Base-by-base conservation (phyloP, 2,113 vertebrate genomes). In the Phalacrocorax brasilianus region DNA sequence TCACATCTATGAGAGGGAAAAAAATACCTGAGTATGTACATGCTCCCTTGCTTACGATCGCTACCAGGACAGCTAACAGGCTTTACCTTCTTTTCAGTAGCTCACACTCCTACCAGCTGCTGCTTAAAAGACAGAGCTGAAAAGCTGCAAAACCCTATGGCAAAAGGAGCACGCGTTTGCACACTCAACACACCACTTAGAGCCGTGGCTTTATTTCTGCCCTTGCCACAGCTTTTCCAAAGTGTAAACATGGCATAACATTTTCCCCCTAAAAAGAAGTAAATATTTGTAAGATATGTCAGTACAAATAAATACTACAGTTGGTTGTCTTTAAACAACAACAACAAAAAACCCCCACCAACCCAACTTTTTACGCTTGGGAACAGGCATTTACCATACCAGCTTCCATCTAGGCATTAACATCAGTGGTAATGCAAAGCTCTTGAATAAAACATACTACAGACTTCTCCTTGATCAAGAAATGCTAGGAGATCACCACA, bases 141-240 rank as follows among this genome's bases (percentile, higher is more conserved):
- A 59, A 80, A 66, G 23, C 14, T 32, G 27, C 45, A 33, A 44
- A 44, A 17, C 30, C 17, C 56, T 8, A 11, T 0, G 24, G 55
- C 33, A 65, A 33, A 56, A 58, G 49, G n/a, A 28, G 30, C 24
- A 9, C 33, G 47, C 14, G 21, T 22, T 55, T 1, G 3, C 40
- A 16, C 26, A 32, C 44, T 24, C 3, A 2, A 28, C 8, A 28
- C 5, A 1, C 1, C 1, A 42, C 52, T 28, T 44, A 1, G 44
- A 65, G 50, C 33, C n/a, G 8, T 1, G 14, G 32, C 20, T 52
- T 2, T 17, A 16, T 18, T 33, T 58, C 71, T 65, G 33, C 47
- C 58, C 65, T 45, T 40, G 33, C 14, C 33, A 35, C n/a, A 47
- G 72, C 65, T 77, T 47, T 40, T 58, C 65, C 38, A 15, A 52